A percentile compares a stretch with the other conserved stretches of the same genome.
These are phyloP conservation scores for Solea solea DNA, from an alignment of 2,113 vertebrate genomes.

Conservation along the genomic window DNA sequence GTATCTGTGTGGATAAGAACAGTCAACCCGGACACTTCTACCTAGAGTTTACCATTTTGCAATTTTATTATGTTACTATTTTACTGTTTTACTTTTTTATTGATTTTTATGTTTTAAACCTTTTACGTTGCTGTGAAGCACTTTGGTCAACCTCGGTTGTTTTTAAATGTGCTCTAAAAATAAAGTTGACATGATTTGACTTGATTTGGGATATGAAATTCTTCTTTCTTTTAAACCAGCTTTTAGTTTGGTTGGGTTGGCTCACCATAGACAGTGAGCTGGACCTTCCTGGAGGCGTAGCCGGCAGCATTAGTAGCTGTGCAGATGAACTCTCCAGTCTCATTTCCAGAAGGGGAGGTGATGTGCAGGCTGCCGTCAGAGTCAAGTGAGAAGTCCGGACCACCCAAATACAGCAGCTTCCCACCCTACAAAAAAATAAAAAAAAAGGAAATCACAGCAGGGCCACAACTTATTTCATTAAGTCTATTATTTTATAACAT, in stretches of 20 bases:
- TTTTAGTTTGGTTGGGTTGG: not conserved
- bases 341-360: conserved; percentile 85
- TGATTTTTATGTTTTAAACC: too few species aligned
- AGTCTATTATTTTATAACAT: conserved; percentile 25
- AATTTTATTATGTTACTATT: too few species aligned
- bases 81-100: too few species aligned
- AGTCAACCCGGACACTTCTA: too few species aligned
- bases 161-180: too few species aligned
- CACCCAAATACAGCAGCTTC: conserved; percentile 81
- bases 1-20: too few species aligned
- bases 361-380: conserved; percentile 88
- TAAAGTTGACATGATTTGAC: too few species aligned
- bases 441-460: conserved; percentile 45
- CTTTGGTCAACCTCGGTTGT: too few species aligned
- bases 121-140: too few species aligned
- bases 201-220: not conserved
- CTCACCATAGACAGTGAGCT: conserved; percentile 95
- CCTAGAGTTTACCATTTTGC: too few species aligned
- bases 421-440: conserved; percentile 84
- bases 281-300: conserved; percentile 89
- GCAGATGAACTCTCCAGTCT: conserved; percentile 93
- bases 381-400: conserved; percentile 81
- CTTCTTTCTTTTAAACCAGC: not conserved
- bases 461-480: conserved; percentile 36
- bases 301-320: conserved; percentile 92